Percentiles rank a stretch among this genome's conserved stretches.
Conservation (phyloP, 2,888 invertebrate species). For the Julus scandinavius region DNA sequence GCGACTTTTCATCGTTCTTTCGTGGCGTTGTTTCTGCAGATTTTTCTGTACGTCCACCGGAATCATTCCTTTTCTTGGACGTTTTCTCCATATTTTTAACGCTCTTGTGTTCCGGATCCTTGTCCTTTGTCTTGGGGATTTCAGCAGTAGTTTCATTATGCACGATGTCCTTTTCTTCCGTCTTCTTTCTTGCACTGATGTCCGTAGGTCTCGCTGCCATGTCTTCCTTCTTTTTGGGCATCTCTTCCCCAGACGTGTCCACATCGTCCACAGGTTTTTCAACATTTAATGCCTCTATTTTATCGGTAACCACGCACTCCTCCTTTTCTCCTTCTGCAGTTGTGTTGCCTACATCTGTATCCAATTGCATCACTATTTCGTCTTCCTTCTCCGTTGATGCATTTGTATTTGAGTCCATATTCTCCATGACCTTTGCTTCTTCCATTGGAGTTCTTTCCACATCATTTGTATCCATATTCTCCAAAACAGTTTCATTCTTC, state of each 20-base stretch:
- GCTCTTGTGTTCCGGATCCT: background rate
- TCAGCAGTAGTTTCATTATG: background rate
- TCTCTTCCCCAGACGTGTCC: background rate
- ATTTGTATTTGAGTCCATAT: background rate
- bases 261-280: background rate
- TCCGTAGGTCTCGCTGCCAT: background rate
- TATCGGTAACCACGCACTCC: background rate
- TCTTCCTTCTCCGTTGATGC: background rate
- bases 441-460: background rate
- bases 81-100: background rate
- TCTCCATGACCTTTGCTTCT: background rate
- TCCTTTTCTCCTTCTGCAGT: background rate
- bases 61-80: background rate
- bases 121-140: background rate
- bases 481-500: background rate
- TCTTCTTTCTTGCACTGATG: background rate
- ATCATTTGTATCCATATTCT: background rate
- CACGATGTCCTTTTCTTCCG: background rate
- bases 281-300: background rate
- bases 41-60: background rate
- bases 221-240: background rate
- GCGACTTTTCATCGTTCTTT: background rate
- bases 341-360: background rate
- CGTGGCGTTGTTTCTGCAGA: background rate
- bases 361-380: background rate